These are phyloP conservation scores for Narcine bancroftii DNA, from an alignment of 2,113 vertebrate genomes.

Conservation along the genomic window DNA sequence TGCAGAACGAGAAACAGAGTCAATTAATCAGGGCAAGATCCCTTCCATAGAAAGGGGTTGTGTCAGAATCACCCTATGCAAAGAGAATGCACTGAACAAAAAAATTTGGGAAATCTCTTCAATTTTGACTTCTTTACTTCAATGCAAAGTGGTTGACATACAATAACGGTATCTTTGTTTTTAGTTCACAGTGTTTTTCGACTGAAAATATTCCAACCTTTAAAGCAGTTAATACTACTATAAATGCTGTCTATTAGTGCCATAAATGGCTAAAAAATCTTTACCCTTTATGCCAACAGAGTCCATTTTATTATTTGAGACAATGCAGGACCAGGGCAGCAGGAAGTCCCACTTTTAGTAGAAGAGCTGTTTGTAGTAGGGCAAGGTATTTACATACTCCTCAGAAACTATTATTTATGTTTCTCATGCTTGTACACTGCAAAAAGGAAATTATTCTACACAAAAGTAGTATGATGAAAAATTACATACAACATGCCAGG, in stretches of 20 bases:
- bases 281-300: neutral
- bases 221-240: neutral
- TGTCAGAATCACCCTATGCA: neutral
- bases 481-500: neutral
- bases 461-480: neutral
- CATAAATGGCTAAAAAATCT: neutral
- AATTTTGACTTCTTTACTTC: neutral
- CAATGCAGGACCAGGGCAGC: neutral
- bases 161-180: neutral
- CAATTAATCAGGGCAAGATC: no score
- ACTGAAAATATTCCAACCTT: neutral
- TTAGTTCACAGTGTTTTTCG: neutral
- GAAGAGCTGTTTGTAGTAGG: neutral
- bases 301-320: neutral
- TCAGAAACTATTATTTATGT: neutral
- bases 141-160: neutral
- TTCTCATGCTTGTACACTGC: neutral
- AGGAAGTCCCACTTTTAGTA: neutral
- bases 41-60: no score
- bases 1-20: no score
- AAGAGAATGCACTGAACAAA: neutral
- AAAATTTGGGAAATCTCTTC: neutral
- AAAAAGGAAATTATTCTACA: neutral
- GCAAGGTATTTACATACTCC: neutral
- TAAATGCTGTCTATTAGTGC: neutral